A percentile compares a stretch with the other conserved stretches of the same genome.
Conservation (phyloP, 1,140 invertebrate species). For the Tenebrio molitor region DNA sequence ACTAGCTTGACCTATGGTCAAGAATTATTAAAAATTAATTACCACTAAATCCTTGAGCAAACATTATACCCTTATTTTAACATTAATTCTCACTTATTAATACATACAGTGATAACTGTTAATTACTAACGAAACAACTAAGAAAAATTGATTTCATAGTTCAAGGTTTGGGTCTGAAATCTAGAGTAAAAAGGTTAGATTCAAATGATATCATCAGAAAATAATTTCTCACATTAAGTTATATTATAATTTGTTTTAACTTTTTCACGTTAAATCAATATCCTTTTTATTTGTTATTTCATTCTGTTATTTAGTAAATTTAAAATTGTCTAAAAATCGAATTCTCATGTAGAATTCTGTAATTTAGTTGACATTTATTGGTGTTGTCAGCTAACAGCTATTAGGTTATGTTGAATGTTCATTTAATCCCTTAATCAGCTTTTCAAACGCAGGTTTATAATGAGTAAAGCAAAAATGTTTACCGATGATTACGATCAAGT, state of each 20-base stretch:
- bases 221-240: too few relatives aligned
- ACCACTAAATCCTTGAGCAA: constrained; percentile 51
- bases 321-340: too few relatives aligned
- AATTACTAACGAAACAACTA: background rate
- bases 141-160: background rate
- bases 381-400: background rate
- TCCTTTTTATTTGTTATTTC: too few relatives aligned
- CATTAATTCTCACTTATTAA: too few relatives aligned
- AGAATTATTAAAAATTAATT: constrained; percentile 47
- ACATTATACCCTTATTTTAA: constrained; percentile 28
- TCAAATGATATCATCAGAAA: too few relatives aligned
- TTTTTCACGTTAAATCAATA: too few relatives aligned
- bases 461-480: constrained; percentile 65
- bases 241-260: too few relatives aligned
- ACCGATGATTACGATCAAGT: constrained; percentile 70
- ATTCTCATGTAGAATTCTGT: too few relatives aligned
- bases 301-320: too few relatives aligned
- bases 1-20: background rate
- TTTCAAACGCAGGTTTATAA: background rate
- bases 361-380: too few relatives aligned
- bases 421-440: constrained; percentile 2
- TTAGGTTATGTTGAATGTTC: constrained; percentile 19
- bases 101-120: too few relatives aligned
- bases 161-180: background rate
- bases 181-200: background rate